These are phyloP conservation scores for Gryllus bimaculatus DNA, from an alignment of 1,140 invertebrate genomes.

Conservation along the genomic window DNA sequence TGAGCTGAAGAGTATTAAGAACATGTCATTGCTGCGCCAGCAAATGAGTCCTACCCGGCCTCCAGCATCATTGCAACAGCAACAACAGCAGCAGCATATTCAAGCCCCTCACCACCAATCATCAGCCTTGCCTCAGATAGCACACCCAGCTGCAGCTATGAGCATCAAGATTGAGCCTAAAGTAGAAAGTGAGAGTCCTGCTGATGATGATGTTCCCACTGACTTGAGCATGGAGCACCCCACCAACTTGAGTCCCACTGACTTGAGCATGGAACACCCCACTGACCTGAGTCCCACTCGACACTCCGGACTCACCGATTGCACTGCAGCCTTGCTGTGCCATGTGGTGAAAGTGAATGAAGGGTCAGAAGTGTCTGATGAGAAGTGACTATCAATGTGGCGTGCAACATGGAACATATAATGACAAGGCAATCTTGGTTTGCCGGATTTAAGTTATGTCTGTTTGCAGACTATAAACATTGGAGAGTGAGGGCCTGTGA, in stretches of 20 bases:
- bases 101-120: background rate
- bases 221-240: conserved; percentile 31
- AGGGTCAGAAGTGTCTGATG: background rate
- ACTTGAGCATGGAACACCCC: conserved; percentile 30
- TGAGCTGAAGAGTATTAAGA: conserved; percentile 86
- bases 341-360: background rate
- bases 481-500: too few species aligned
- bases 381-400: background rate
- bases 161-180: conserved; percentile 23
- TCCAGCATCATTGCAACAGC: conserved; percentile 19
- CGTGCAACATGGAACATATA: too few species aligned
- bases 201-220: conserved; percentile 29
- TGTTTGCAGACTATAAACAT: too few species aligned
- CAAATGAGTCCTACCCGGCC: conserved; percentile 59
- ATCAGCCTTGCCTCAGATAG: conserved; percentile 1
- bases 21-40: conserved; percentile 79
- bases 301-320: background rate
- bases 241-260: conserved; percentile 28
- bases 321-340: background rate
- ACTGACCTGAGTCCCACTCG: conserved; percentile 11
- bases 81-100: conserved; percentile 8
- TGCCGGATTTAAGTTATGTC: too few species aligned
- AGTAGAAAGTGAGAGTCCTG: conserved; percentile 12
- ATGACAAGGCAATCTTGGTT: too few species aligned
- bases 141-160: conserved; percentile 8